A percentile compares a stretch with the other conserved stretches of the same genome.
These are phyloP conservation scores for Otus sunia DNA, from an alignment of 2,113 vertebrate species.

Conservation along the genomic window DNA sequence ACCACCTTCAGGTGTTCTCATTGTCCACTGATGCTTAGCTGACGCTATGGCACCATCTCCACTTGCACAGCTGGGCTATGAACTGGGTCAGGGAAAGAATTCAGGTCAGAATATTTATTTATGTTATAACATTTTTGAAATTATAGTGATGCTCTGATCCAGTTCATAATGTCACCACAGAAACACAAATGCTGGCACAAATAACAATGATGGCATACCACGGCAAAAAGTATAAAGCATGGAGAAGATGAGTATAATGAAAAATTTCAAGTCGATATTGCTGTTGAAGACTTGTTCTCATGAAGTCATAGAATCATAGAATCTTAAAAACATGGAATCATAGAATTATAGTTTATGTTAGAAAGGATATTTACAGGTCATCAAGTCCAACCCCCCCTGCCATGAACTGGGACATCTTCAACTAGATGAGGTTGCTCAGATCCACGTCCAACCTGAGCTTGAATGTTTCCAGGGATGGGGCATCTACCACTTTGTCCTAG, in stretches of 20 bases:
- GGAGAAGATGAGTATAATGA: neutral
- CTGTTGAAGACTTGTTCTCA: neutral
- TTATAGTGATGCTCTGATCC: neutral
- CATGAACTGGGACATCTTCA: neutral
- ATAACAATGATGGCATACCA: neutral
- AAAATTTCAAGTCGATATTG: neutral
- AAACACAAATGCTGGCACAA: neutral
- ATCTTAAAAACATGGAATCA: neutral
- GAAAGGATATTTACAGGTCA: neutral
- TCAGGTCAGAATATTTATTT: neutral
- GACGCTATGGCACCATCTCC: neutral
- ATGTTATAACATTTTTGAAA: neutral
- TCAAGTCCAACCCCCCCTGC: neutral
- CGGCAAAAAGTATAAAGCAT: neutral
- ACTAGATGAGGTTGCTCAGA: neutral
- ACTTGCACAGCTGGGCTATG: neutral
- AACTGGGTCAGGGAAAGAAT: neutral
- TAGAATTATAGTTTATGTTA: neutral
- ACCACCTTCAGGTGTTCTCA: neutral
- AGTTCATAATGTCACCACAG: neutral
- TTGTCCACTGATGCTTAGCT: neutral
- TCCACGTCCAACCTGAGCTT: no score
- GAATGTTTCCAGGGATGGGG: neutral
- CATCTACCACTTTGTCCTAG: neutral
- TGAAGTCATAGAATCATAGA: neutral